These are phyloP conservation scores for Lerema accius DNA, from an alignment of 1,140 invertebrate species.

Conservation along the genomic window DNA sequence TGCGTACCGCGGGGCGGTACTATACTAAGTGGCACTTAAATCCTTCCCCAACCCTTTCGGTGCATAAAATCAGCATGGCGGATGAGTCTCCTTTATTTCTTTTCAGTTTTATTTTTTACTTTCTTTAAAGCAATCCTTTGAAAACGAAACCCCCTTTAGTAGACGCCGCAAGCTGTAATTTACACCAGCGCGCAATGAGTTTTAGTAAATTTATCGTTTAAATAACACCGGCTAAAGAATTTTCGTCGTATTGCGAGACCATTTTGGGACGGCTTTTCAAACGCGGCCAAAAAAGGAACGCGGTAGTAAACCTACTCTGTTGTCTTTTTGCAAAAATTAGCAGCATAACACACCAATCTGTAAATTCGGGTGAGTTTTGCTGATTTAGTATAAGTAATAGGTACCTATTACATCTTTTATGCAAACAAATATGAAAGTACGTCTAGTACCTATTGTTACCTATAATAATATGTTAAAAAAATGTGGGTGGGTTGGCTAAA, in stretches of 20 bases:
- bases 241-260: slow-evolving; percentile 46
- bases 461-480: too few species aligned
- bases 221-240: slow-evolving; percentile 52
- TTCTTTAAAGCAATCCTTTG: slow-evolving; percentile 67
- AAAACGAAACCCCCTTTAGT: slow-evolving; percentile 70
- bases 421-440: too few species aligned
- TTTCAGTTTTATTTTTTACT: slow-evolving; percentile 64
- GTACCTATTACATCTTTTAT: too few species aligned
- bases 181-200: slow-evolving; percentile 66
- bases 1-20: slow-evolving; percentile 68
- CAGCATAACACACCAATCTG: slow-evolving; percentile 4
- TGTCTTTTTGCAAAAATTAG: slow-evolving; percentile 3
- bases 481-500: too few species aligned
- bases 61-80: slow-evolving; percentile 77
- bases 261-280: slow-evolving; percentile 45
- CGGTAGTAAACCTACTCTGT: too few species aligned
- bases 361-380: not conserved
- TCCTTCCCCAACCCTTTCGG: slow-evolving; percentile 69
- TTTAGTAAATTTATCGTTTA: slow-evolving; percentile 68
- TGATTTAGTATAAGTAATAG: too few species aligned
- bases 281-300: slow-evolving; percentile 3
- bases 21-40: slow-evolving; percentile 66
- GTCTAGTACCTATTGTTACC: too few species aligned
- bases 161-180: slow-evolving; percentile 68
- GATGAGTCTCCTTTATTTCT: slow-evolving; percentile 70